These are phyloP conservation scores for Helostoma temminkii DNA, from an alignment of 2,797 vertebrate species.

Conservation along the genomic window DNA sequence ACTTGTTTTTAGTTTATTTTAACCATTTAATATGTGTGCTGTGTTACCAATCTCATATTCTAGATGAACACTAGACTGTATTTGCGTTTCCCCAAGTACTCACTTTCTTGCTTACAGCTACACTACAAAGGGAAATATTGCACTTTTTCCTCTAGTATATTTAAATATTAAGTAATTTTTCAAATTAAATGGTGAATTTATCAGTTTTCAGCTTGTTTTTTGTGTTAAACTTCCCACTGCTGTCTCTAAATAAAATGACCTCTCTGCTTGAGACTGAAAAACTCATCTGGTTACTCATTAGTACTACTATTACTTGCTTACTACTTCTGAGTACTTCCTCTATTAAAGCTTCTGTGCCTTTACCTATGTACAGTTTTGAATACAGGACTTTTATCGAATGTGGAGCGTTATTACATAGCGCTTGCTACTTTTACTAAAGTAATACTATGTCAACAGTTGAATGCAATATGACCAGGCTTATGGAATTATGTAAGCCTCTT, in stretches of 20 bases:
- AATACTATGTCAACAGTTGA: conserved; percentile 24
- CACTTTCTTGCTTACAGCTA: background rate
- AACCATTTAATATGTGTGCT: conserved; percentile 1
- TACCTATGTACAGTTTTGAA: background rate
- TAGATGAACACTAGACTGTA: background rate
- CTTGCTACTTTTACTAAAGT: background rate
- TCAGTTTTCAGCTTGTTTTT: no score
- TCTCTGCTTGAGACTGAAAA: no score
- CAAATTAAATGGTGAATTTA: no score
- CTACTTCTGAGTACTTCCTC: no score
- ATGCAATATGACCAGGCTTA: conserved; percentile 66
- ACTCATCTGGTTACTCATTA: no score
- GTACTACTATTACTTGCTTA: no score
- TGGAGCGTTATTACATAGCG: background rate
- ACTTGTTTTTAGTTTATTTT: conserved; percentile 5
- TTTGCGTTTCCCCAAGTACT: no score
- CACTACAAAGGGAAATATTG: background rate
- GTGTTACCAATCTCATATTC: background rate
- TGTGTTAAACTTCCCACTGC: no score
- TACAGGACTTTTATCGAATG: background rate
- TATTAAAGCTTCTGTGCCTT: background rate
- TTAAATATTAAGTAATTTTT: no score
- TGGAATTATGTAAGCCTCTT: conserved; percentile 77
- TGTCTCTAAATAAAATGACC: no score
- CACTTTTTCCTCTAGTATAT: no score